Percentiles rank a stretch among this genome's conserved stretches.
Evolutionary conservation across 2,888 invertebrate species (phyloP).

Genomic region (Nezara viridula): DNA sequence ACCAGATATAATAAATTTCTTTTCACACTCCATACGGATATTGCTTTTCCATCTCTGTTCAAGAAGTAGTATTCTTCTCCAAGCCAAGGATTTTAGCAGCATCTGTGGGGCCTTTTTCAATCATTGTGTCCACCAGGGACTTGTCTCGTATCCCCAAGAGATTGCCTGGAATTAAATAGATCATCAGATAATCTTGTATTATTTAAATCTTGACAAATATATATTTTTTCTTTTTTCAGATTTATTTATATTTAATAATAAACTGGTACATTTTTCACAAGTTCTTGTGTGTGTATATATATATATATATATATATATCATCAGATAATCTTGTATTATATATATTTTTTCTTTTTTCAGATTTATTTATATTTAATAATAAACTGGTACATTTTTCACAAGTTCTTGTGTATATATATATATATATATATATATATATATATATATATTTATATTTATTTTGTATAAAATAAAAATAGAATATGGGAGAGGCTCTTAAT

Average conservation of each 20-base stretch:
- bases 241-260: neutral
- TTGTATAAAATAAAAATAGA: too few relatives aligned
- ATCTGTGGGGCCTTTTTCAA: constrained; percentile 81
- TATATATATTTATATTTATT: too few relatives aligned
- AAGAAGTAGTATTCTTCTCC: constrained; percentile 73
- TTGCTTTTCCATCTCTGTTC: neutral
- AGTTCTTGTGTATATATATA: too few relatives aligned
- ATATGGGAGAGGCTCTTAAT: too few relatives aligned
- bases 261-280: too few relatives aligned
- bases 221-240: neutral
- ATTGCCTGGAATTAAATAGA: constrained; percentile 70
- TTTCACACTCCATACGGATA: neutral
- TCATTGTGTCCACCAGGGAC: constrained; percentile 85
- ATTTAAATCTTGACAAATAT: neutral
- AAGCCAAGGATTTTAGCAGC: constrained; percentile 91
- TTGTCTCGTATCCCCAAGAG: constrained; percentile 89
- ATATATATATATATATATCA: too few relatives aligned
- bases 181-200: neutral
- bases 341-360: neutral
- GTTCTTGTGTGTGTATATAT: too few relatives aligned
- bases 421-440: too few relatives aligned
- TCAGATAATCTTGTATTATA: neutral
- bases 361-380: neutral
- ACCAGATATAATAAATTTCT: neutral
- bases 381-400: too few relatives aligned